A percentile compares a stretch with the other conserved stretches of the same genome.
phyloP scores from a whole-genome alignment of 2,797 vertebrate genomes.

The Macrochelys suwanniensis region DNA sequence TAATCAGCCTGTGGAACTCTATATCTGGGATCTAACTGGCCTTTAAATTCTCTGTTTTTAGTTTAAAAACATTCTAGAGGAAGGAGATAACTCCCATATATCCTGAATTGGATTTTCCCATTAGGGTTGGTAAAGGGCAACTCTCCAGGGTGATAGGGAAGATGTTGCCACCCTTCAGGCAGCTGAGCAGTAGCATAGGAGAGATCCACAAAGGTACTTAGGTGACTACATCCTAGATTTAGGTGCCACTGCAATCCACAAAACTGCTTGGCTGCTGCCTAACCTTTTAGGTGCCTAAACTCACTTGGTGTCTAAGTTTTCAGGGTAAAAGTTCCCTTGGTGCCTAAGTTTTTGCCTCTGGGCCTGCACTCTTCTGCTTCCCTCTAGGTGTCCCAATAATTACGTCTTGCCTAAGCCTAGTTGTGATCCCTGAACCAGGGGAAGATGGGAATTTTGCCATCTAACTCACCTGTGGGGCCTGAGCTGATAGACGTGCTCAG shows the following conservation, averaged over 20 bases:
- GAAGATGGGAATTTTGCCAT: too few species aligned
- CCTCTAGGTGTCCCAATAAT: too few species aligned
- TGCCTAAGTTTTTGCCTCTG: too few species aligned
- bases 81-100: too few species aligned
- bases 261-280: neutral
- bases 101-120: neutral
- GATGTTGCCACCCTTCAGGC: neutral
- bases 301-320: neutral
- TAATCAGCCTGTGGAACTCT: neutral
- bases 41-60: neutral
- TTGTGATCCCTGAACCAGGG: too few species aligned
- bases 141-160: neutral
- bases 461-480: too few species aligned
- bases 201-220: neutral
- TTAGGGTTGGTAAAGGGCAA: neutral
- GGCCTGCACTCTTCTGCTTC: too few species aligned
- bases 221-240: neutral
- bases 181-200: too few species aligned
- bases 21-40: neutral
- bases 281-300: neutral
- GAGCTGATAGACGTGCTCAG: too few species aligned
- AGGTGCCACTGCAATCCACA: neutral
- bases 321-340: too few species aligned
- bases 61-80: too few species aligned
- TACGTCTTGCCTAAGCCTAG: too few species aligned